Percentiles rank a stretch among this genome's conserved stretches.
These are phyloP conservation scores for Ariopsis seemanni DNA, from an alignment of 2,113 vertebrate species.

Conservation along the genomic window DNA sequence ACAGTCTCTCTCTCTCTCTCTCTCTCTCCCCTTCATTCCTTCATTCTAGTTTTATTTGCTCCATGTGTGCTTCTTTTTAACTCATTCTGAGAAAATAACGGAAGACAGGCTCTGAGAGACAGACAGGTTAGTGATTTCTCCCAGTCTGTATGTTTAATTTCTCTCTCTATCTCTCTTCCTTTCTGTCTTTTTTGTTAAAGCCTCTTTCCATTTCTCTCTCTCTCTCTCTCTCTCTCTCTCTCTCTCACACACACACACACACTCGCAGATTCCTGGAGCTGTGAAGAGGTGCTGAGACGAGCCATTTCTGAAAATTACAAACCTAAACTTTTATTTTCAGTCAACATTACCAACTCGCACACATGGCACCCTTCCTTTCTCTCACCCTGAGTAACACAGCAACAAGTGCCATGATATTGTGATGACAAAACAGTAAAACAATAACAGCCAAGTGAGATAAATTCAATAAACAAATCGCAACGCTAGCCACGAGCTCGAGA, in stretches of 20 bases:
- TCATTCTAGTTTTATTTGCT: slow-evolving; percentile 2
- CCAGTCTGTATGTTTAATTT: not conserved
- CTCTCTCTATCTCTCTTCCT: slow-evolving; percentile 49
- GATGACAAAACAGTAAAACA: not conserved
- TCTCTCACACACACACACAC: not conserved
- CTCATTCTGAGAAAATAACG: not conserved
- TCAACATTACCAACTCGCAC: not conserved
- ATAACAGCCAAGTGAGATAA: not conserved
- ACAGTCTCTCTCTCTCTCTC: not conserved
- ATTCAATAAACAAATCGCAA: not conserved
- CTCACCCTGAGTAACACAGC: not conserved
- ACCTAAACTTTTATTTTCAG: not conserved
- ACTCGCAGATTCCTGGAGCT: not conserved
- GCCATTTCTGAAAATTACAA: not conserved
- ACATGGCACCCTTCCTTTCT: not conserved
- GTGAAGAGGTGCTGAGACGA: not conserved
- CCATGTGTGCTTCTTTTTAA: not conserved
- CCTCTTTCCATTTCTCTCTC: slow-evolving; percentile 34
- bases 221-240: not conserved
- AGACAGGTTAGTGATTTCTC: not conserved
- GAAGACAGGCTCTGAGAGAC: not conserved
- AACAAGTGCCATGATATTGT: not conserved
- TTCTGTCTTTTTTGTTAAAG: slow-evolving; percentile 32
- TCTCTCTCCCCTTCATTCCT: not conserved
- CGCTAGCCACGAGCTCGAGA: not conserved